A percentile compares a stretch with the other conserved stretches of the same genome.
Conservation (phyloP, 1,140 invertebrate genomes). For the Piezodorus guildinii region DNA sequence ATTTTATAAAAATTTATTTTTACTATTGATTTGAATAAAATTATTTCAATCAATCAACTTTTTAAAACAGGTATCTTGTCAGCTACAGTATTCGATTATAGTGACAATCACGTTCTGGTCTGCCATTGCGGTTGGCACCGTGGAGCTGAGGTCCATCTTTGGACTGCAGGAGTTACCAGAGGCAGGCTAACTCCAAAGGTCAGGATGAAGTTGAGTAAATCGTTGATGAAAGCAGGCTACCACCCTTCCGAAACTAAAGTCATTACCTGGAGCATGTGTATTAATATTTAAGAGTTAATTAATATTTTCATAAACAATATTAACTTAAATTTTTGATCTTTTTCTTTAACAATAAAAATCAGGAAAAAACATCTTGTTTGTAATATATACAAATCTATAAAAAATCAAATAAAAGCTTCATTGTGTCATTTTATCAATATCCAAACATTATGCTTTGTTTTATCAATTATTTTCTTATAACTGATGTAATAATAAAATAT, state of each 20-base stretch:
- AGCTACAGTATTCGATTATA: not conserved
- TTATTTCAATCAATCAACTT: not conserved
- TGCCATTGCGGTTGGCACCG: not conserved
- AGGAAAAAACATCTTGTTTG: no score
- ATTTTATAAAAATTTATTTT: not conserved
- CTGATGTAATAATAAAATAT: no score
- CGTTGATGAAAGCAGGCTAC: not conserved
- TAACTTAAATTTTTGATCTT: no score
- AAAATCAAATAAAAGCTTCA: no score
- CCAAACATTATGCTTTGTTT: no score
- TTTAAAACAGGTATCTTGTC: not conserved
- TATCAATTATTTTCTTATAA: no score
- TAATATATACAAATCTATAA: no score
- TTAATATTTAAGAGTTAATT: not conserved
- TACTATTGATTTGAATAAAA: not conserved
- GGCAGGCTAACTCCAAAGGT: not conserved
- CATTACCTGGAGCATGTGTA: slow-evolving; percentile 3
- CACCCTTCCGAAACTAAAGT: not conserved
- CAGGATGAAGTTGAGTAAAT: not conserved
- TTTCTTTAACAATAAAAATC: no score
- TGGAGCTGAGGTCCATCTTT: not conserved
- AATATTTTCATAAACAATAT: not conserved
- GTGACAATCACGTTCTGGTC: not conserved
- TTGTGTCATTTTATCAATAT: no score
- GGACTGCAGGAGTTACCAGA: not conserved